Evolutionary conservation across 2,888 invertebrate species (phyloP), one percentile per base, ranked within the genome.

Genomic region (Helicoverpa assulta): DNA sequence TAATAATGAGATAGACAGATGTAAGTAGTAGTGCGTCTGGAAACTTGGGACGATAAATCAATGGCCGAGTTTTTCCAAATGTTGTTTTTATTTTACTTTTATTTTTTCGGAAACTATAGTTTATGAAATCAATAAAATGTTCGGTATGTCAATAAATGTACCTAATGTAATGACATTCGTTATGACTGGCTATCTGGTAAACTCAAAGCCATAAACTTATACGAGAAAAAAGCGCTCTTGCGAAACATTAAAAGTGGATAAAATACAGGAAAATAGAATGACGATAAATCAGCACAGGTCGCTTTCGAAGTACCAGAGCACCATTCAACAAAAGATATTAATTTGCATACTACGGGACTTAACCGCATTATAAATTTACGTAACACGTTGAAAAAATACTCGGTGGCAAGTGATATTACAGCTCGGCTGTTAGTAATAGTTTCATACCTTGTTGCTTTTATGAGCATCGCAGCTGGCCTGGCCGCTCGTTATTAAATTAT

Each of bases 381-480:
- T 43, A 51, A 53, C 52, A 52, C 37, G 40, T 62, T 51, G 47
- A 64, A 62, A 72, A 71, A 73, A 62, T 26, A 58, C 56, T 57
- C 50, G 2, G 43, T 64, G 67, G 33, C 50, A 67, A 59, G 60
- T 69, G 61, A 67, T 71, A 70, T 76, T 67, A 70, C 56, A 60
- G 56, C 43, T 62, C 26, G 26, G 14, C 58, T 69, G 70, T 69
- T 74, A 70, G 71, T 77, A 78, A 80, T 76, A 80, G 77, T 80
- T 76, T 80, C 63, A 73, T 83, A 84, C 81, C 73, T 83, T 78
- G 83, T 84, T 84, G 82, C 76, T 80, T 82, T 82, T 76, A 84
- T 56, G 81, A 66, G 60, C 65, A 71, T 53, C 40, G 72, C 66
- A 57, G 63, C 50, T 69, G 67, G 78, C 64, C 57, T 62, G 67